Conservation (phyloP, 2,797 vertebrate genomes). For the Chaetodon trifasciatus region DNA sequence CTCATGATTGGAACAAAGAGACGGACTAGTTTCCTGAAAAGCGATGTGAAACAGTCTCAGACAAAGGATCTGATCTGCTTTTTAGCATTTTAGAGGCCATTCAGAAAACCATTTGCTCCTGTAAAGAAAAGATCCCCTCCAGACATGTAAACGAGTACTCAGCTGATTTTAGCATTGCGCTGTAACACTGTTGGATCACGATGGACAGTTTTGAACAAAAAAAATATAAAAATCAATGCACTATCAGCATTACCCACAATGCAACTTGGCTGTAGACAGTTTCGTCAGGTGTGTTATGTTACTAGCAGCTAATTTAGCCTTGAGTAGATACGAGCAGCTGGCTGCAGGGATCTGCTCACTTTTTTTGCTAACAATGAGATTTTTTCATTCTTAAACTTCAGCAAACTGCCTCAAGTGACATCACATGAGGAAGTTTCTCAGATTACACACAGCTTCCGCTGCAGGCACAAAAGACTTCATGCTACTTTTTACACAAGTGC, state of each 20-base stretch:
- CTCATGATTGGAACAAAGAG: constrained; percentile 24
- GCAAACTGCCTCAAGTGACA: not conserved
- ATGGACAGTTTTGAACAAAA: not conserved
- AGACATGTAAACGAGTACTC: not conserved
- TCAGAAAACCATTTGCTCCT: not conserved
- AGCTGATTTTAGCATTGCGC: not conserved
- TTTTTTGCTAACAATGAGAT: not conserved
- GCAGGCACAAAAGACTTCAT: not conserved
- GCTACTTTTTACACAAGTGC: too few species aligned
- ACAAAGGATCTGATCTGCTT: not conserved
- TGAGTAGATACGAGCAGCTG: not conserved
- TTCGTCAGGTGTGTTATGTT: not conserved
- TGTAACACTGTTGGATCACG: not conserved
- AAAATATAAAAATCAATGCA: not conserved
- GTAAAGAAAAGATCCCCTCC: not conserved
- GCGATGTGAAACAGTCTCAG: not conserved
- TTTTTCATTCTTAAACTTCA: too few species aligned
- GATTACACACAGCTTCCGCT: too few species aligned
- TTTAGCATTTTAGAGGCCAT: not conserved
- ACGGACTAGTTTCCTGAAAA: constrained; percentile 22
- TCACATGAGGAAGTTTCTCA: not conserved
- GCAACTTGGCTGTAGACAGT: not conserved
- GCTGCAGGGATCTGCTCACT: not conserved
- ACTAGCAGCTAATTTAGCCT: not conserved
- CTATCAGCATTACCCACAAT: constrained; percentile 3